Evolutionary conservation across 2,113 vertebrate species (phyloP).

Genomic region (Chrysemys picta): DNA sequence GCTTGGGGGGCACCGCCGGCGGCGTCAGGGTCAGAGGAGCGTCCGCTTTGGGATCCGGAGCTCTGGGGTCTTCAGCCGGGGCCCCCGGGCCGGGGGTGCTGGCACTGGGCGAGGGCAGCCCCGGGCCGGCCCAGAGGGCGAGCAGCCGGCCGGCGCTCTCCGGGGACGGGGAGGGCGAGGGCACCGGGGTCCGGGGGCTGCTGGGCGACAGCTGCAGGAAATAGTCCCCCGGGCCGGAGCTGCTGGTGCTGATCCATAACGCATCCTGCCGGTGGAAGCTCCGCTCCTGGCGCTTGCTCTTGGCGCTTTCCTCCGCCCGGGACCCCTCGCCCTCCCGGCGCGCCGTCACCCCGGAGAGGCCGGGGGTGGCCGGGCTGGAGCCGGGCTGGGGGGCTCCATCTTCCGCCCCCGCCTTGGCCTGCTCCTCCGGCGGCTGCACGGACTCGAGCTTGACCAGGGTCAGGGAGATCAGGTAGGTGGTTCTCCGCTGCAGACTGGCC

Average conservation of each 20-base stretch:
- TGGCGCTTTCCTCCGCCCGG: constrained; percentile 61
- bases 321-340: constrained; percentile 36
- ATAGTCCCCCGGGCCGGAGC: constrained; percentile 61
- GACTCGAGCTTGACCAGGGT: constrained; percentile 94
- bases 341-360: constrained; percentile 25
- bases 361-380: not conserved
- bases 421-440: constrained; percentile 69
- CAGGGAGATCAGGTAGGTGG: constrained; percentile 96
- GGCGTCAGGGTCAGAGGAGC: not conserved
- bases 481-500: constrained; percentile 89
- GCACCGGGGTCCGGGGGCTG: not conserved
- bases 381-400: constrained; percentile 21
- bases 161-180: not conserved
- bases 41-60: not conserved
- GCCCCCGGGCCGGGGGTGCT: not conserved
- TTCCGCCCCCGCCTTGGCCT: not conserved
- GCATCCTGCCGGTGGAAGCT: constrained; percentile 81
- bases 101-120: not conserved
- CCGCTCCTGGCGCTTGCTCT: constrained; percentile 77
- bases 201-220: constrained; percentile 9
- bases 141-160: not conserved
- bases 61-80: not conserved
- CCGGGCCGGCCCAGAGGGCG: not conserved
- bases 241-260: constrained; percentile 80
- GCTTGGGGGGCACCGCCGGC: not conserved